Evolutionary conservation across 2,113 vertebrate species (phyloP).

Genomic region (Phrynosoma platyrhinos): DNA sequence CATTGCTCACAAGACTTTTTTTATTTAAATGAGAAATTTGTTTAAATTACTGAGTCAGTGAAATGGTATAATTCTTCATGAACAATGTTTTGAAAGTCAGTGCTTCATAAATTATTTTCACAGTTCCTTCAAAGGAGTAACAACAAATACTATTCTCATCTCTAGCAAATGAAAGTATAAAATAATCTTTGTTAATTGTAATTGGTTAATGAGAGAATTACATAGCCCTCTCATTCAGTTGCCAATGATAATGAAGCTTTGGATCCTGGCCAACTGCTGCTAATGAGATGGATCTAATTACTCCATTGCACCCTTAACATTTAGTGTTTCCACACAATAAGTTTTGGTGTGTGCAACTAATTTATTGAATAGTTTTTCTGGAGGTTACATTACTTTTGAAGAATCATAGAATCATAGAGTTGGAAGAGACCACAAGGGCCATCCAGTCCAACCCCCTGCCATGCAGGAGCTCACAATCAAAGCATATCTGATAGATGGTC

Average conservation of each 20-base stretch:
- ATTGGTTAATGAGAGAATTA: not conserved
- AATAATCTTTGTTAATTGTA: not conserved
- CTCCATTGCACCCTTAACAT: not conserved
- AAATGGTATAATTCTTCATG: not conserved
- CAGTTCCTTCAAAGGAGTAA: not conserved
- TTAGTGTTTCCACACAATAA: not conserved
- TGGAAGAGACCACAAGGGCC: too few species aligned
- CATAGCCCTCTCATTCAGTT: not conserved
- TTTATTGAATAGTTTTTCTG: conserved; percentile 1
- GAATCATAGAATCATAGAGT: too few species aligned
- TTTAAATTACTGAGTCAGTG: not conserved
- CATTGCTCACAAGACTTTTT: not conserved
- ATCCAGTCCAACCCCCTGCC: too few species aligned
- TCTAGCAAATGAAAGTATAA: not conserved
- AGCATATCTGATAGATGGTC: too few species aligned
- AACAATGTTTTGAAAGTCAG: not conserved
- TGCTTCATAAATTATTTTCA: not conserved
- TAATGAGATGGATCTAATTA: conserved; percentile 16
- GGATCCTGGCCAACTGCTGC: not conserved
- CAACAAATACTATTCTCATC: not conserved
- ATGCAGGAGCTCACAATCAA: too few species aligned
- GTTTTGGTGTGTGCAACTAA: not conserved
- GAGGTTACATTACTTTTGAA: not conserved
- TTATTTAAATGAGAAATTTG: not conserved
- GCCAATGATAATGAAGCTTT: not conserved